Evolutionary conservation across 2,797 vertebrate genomes (phyloP).

Genomic region (Rhyacichthys aspro): DNA sequence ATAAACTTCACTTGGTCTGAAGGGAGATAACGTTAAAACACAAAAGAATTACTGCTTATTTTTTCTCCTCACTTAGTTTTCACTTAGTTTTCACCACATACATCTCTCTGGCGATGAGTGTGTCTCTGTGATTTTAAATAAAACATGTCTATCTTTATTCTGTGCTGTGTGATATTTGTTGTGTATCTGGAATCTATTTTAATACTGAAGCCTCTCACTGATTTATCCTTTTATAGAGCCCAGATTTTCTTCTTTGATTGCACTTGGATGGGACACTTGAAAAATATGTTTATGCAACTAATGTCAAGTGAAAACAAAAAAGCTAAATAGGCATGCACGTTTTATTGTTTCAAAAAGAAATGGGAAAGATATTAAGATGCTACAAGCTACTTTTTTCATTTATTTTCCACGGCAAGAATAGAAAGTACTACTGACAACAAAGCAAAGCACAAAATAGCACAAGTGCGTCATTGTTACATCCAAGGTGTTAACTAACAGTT

Average conservation of each 20-base stretch:
- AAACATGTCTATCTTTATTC: conserved; percentile 5
- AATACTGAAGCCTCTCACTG: conserved; percentile 1
- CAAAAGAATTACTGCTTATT: background rate
- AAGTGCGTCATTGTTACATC: conserved; percentile 5
- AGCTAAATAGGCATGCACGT: too few relatives aligned
- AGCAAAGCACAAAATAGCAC: conserved; percentile 10
- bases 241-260: conserved; percentile 1
- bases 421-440: conserved; percentile 10
- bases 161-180: background rate
- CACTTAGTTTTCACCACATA: conserved; percentile 1
- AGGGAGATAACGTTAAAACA: too few relatives aligned
- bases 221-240: conserved; percentile 3
- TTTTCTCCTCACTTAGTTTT: conserved; percentile 5
- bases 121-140: background rate
- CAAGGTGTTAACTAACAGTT: background rate
- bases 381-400: too few relatives aligned
- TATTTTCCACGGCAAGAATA: background rate
- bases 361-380: too few relatives aligned
- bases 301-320: too few relatives aligned
- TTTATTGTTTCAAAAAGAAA: too few relatives aligned
- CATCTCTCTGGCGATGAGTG: background rate
- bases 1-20: background rate
- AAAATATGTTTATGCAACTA: background rate
- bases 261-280: background rate
- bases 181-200: conserved; percentile 1